Evolutionary conservation across 2,888 invertebrate species (phyloP), one percentile per base, ranked within the genome.

Genomic region (Papilio gigon): DNA sequence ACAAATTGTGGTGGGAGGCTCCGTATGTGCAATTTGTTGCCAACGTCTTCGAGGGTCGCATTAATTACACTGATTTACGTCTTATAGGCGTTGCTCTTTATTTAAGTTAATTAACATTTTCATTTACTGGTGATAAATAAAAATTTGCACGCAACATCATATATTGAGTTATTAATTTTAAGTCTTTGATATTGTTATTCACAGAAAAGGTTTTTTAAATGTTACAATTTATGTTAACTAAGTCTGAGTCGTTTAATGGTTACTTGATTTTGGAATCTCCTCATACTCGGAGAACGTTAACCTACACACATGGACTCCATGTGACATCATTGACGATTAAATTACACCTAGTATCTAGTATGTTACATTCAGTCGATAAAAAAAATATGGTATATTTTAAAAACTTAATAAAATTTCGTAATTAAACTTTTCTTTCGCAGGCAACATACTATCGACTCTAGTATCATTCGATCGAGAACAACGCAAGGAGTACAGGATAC

Each of bases 391-490:
- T n/a, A n/a, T n/a, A n/a, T n/a, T n/a, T n/a, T n/a, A n/a, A n/a
- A n/a, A n/a, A n/a, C n/a, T n/a, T n/a, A n/a, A n/a, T n/a, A n/a
- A n/a, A n/a, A n/a, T n/a, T n/a, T n/a, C n/a, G n/a, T n/a, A n/a
- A n/a, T n/a, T n/a, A n/a, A n/a, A n/a, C n/a, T n/a, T 27, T 61
- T 71, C 68, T 58, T 63, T 64, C 50, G 44, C 85, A 92, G 94
- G 92, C 63, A 94, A 94, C 76, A 93, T 94, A 56, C 93, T 99
- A 2, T 93, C 93, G 27, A 96, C 98, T 0, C 90, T 94, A 56
- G 95, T 94, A 0, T 91, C 86, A 0, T 98, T 99, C 83, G 98
- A 98, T 84, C 94, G 99, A 0, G 98, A 98, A 83, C 92, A 95
- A 71, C 94, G 95, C 71, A 98, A 98, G 82, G 95, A 95, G 78